phyloP scores from a whole-genome alignment of 2,797 vertebrate genomes.

The Labeo calbasu region DNA sequence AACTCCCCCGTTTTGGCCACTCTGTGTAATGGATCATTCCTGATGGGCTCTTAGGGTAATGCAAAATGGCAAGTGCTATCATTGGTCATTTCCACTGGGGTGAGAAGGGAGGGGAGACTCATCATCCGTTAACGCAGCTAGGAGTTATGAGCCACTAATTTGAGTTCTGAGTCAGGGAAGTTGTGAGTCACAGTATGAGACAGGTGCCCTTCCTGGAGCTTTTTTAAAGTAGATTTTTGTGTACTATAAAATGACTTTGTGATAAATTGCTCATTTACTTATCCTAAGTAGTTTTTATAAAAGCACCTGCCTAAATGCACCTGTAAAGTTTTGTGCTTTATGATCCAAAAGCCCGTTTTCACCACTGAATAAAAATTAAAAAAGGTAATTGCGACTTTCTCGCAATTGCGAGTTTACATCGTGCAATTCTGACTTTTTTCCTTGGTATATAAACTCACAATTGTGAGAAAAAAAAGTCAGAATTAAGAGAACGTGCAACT shows the following conservation, averaged over 20 bases:
- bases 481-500: too few species aligned
- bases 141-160: conserved; percentile 42
- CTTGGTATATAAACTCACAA: too few species aligned
- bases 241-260: background rate
- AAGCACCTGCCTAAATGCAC: background rate
- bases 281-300: background rate
- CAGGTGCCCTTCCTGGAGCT: background rate
- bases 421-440: too few species aligned
- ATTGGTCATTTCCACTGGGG: conserved; percentile 56
- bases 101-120: conserved; percentile 50
- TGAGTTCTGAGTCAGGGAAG: conserved; percentile 33
- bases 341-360: too few species aligned
- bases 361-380: too few species aligned
- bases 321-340: background rate
- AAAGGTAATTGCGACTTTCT: too few species aligned
- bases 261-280: background rate
- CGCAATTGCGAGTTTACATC: too few species aligned
- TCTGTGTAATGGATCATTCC: conserved; percentile 58
- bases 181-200: conserved; percentile 2
- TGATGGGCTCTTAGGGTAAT: conserved; percentile 60
- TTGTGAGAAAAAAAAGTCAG: too few species aligned
- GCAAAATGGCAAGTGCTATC: conserved; percentile 57
- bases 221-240: conserved; percentile 3
- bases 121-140: conserved; percentile 39
- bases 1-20: conserved; percentile 40